Evolutionary conservation across 2,888 invertebrate genomes (phyloP), one percentile per base, ranked within the genome.

Genomic region (Latrodectus elegans): DNA sequence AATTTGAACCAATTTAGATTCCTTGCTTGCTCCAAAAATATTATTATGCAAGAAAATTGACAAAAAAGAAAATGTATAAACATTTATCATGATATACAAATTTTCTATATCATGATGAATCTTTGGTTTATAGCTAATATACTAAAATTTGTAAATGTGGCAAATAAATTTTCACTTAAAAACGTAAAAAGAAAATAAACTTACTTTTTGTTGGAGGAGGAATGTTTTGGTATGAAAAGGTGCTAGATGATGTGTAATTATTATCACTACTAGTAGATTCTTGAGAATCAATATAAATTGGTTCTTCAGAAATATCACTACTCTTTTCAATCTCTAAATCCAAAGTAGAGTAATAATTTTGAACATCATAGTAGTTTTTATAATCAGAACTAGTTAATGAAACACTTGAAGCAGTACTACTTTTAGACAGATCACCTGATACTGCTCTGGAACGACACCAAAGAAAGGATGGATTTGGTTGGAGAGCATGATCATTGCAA

Each of bases 261-360:
- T 86, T 86, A 71, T 77, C 86, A 76, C 86, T 87, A 53, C 86
- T 87, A 51, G 70, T 81, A 14, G 83, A 88, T 51, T 79, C 87
- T 64, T 87, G 86, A 38, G 87, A 88, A 74, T 88, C 87, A 74
- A 88, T 88, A 26, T 88, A 88, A 64, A 88, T 83, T 9, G 82
- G 87, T 14, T 88, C 87, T 17, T 88, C 87, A 10, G 81, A 77
- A n/a, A 73, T 87, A 22, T 82, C 83, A 64, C 83, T 83, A 4
- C 65, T 22, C 60, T 83, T 88, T 15, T 88, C 87, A 17, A 82
- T 83, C 65, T 88, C 87, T 38, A 88, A 49, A 51, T 88, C 87
- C 64, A 88, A 53, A 9, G 87, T 72, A 10, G 87, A 88, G 64
- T 88, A 88, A 26, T 88, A 88, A 52, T 88, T 88, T 73, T 88